These are phyloP conservation scores for Hololepta plana DNA, from an alignment of 2,888 invertebrate genomes.

Conservation along the genomic window DNA sequence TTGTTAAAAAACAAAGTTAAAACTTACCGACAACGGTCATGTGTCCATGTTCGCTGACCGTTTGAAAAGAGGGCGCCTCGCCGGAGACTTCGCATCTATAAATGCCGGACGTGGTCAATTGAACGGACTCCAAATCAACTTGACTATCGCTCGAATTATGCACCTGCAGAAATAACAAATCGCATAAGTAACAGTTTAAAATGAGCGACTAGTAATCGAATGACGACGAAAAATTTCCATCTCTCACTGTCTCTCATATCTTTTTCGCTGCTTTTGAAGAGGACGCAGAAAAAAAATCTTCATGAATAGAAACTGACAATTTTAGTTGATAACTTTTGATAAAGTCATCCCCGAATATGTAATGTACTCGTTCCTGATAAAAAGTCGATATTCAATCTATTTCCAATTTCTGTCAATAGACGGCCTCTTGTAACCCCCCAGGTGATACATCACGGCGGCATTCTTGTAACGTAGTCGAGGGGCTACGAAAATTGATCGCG, in stretches of 20 bases:
- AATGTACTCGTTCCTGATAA: slow-evolving; percentile 19
- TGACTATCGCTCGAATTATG: slow-evolving; percentile 48
- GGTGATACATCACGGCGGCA: slow-evolving; percentile 23
- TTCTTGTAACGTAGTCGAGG: slow-evolving; percentile 20
- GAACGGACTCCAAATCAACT: slow-evolving; percentile 44
- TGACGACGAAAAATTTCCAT: no score
- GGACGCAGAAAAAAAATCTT: no score
- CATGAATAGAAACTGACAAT: slow-evolving; percentile 15
- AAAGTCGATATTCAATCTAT: slow-evolving; percentile 26
- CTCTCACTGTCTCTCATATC: no score
- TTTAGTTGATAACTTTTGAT: slow-evolving; percentile 18
- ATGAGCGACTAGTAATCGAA: no score
- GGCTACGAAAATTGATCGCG: slow-evolving; percentile 23
- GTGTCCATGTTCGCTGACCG: slow-evolving; percentile 44
- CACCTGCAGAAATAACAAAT: slow-evolving; percentile 34
- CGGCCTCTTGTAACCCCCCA: slow-evolving; percentile 17
- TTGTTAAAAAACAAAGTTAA: no score
- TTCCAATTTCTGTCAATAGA: slow-evolving; percentile 26
- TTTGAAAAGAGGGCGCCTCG: slow-evolving; percentile 52
- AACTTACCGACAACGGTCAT: slow-evolving; percentile 53
- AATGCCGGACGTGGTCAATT: slow-evolving; percentile 41
- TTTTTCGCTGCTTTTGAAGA: no score
- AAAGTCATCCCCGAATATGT: slow-evolving; percentile 18
- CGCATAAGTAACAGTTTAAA: no score
- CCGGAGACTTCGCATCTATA: slow-evolving; percentile 55